Evolutionary conservation across 2,113 vertebrate genomes (phyloP).

Genomic region (Solea solea): DNA sequence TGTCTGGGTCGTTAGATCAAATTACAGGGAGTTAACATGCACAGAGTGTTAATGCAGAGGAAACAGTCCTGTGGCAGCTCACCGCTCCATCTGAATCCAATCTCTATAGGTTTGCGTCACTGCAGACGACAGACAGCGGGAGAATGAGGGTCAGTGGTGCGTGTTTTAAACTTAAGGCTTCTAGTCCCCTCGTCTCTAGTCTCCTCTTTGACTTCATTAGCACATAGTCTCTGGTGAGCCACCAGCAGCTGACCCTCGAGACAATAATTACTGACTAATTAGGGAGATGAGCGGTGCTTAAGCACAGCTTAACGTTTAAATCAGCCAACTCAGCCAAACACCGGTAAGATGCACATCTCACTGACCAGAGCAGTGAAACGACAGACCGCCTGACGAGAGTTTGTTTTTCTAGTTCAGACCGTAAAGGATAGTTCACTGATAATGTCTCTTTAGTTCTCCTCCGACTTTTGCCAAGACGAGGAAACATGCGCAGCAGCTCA

Average conservation of each 20-base stretch:
- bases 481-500: neutral
- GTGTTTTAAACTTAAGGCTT: no score
- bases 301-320: constrained; percentile 72
- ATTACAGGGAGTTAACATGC: constrained; percentile 56
- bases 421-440: neutral
- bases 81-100: constrained; percentile 10
- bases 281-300: constrained; percentile 77
- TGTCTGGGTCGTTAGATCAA: constrained; percentile 34
- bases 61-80: constrained; percentile 35
- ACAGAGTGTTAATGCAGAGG: constrained; percentile 36
- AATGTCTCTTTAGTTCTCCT: neutral
- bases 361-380: constrained; percentile 15
- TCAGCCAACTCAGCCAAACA: constrained; percentile 27
- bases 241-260: constrained; percentile 53
- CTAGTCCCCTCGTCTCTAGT: neutral
- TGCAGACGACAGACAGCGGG: neutral
- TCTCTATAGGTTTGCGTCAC: neutral
- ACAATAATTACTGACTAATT: constrained; percentile 79
- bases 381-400: neutral
- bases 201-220: constrained; percentile 24
- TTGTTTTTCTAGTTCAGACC: neutral
- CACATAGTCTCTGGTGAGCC: constrained; percentile 28
- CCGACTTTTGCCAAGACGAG: neutral
- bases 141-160: no score
- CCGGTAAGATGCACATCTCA: constrained; percentile 47